Evolutionary conservation across 2,797 vertebrate genomes (phyloP).

Genomic region (Danio jaintianensis): DNA sequence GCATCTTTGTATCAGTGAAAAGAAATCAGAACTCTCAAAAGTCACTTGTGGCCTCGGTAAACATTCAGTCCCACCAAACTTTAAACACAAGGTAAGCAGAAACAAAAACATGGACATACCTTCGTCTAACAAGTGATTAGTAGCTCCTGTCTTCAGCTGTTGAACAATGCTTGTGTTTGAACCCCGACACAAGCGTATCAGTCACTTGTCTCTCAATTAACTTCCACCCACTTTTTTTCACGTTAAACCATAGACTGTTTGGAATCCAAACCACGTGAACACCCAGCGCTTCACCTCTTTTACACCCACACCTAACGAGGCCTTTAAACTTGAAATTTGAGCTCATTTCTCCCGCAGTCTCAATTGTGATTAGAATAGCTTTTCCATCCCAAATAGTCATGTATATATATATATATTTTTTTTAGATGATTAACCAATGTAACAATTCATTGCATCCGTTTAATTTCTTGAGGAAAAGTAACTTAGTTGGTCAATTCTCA

Average conservation of each 20-base stretch:
- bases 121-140: constrained; percentile 2
- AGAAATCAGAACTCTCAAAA: background rate
- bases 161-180: background rate
- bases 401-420: too few species aligned
- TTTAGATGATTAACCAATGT: too few species aligned
- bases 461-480: too few species aligned
- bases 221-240: background rate
- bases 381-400: too few species aligned
- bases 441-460: too few species aligned
- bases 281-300: background rate
- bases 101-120: constrained; percentile 10
- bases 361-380: too few species aligned
- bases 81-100: background rate
- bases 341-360: background rate
- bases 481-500: too few species aligned
- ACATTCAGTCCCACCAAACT: background rate
- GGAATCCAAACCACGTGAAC: constrained; percentile 3
- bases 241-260: background rate
- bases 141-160: background rate
- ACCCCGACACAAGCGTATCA: background rate
- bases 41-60: background rate
- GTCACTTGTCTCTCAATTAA: background rate
- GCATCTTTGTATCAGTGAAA: background rate
- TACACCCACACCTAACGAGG: background rate
- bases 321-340: constrained; percentile 18